Base-by-base conservation (phyloP, 2,888 invertebrate species). In the Brassicogethes aeneus region DNA sequence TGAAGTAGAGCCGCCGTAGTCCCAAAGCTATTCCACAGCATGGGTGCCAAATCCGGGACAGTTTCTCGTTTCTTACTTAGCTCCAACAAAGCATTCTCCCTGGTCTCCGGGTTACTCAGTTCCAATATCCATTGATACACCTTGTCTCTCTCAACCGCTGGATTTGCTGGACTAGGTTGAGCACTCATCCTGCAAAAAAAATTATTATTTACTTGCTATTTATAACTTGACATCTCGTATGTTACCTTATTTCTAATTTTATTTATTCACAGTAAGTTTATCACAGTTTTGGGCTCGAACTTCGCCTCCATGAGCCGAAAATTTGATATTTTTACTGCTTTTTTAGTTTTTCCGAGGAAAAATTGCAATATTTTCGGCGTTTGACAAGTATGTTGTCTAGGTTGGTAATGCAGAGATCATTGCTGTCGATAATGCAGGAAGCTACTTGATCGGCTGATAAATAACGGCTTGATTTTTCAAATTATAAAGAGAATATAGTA, bases 1-100 rank as follows among this genome's bases (percentile, higher is more conserved):
- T 91, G 91, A 15, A 99, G 73, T 34, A 99, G 72, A 29, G 96
- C 95, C 31, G 96, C 91, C 44, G 89, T 91, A 2, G 93, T 93
- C n/a, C 95, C 95, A 67, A 94, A 94, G 48, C 93, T 93, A 67
- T 99, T 89, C 99, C 99, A 99, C 48, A 99, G 70, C 91, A 99
- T 92, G 0, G 96, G 94, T 2, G 99, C 97, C 55, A 99, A 71
- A 65, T 99, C 97, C 16, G 92, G 91, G 16, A 97, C 94, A 37
- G 90, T 80, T 66, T 90, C 89, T 8, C 89, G 73, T 57, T 88
- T 87, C 61, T 87, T 87, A 57, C 88, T 96, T 30, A 99, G 72
- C 70, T 99, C 97, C 37, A 94, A 72, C n/a, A 99, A 74, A 23
- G 99, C 97, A 71, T 89, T 91, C 72, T 99, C 97, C 35, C 97